Conservation (phyloP, 1,140 invertebrate species). For the Caenorhabditis latens region DNA sequence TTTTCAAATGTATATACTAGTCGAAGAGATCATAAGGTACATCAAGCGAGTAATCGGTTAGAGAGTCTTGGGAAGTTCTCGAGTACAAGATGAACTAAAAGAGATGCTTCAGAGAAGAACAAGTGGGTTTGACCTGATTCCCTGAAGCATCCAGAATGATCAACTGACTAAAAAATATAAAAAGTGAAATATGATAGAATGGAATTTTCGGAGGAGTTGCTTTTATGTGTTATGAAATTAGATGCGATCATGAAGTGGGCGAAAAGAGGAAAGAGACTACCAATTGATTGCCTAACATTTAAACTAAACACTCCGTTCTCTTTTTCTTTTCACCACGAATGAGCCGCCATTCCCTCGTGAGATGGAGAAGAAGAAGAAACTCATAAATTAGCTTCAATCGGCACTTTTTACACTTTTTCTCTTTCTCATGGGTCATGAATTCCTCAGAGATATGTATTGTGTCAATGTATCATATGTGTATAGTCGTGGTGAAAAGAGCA, state of each 20-base stretch:
- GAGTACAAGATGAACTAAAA: not conserved
- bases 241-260: constrained; percentile 14
- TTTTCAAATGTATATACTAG: no score
- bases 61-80: no score
- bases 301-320: constrained; percentile 30
- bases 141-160: no score
- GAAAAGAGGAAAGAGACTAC: not conserved
- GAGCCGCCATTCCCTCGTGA: not conserved
- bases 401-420: constrained; percentile 40
- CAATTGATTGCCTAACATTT: constrained; percentile 43
- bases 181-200: no score
- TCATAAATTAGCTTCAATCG: constrained; percentile 49
- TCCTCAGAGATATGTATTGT: constrained; percentile 28
- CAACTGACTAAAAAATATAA: no score
- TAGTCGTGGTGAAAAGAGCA: not conserved
- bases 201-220: not conserved
- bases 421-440: constrained; percentile 26
- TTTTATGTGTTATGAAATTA: constrained; percentile 55
- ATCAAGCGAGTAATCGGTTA: no score
- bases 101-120: not conserved
- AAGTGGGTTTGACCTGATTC: not conserved
- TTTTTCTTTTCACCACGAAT: not conserved
- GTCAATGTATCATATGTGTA: constrained; percentile 36
- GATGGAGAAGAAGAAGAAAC: constrained; percentile 9
- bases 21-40: no score